phyloP scores from a whole-genome alignment of 2,888 invertebrate species.

The Pteria penguin region DNA sequence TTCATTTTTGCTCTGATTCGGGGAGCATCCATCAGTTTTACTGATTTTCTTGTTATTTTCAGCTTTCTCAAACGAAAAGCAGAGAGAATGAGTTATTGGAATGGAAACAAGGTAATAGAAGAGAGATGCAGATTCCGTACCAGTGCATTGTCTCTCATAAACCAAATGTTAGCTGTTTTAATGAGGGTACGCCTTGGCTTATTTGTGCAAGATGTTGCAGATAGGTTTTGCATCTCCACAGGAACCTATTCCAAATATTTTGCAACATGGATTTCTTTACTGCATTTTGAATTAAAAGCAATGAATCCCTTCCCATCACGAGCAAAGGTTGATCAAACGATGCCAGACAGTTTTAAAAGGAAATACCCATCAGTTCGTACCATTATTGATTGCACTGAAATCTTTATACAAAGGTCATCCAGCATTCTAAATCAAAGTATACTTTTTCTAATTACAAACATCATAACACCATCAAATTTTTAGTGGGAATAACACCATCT shows the following conservation, averaged over 20 bases:
- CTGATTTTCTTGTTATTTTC: no score
- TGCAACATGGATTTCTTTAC: slow-evolving; percentile 24
- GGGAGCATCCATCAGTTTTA: no score
- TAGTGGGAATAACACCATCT: slow-evolving; percentile 18
- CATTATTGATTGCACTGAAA: slow-evolving; percentile 1
- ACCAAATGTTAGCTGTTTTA: slow-evolving; percentile 28
- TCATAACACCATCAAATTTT: no score
- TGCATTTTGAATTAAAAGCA: slow-evolving; percentile 3
- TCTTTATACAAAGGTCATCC: slow-evolving; percentile 1
- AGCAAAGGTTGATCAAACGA: slow-evolving; percentile 23
- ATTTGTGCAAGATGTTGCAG: slow-evolving; percentile 12
- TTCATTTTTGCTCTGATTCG: no score
- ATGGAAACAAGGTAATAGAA: not conserved
- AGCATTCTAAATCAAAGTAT: no score
- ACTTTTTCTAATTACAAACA: no score
- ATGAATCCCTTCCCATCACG: slow-evolving; percentile 28
- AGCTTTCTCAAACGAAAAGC: slow-evolving; percentile 19
- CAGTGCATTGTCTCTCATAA: not conserved
- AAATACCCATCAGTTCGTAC: not conserved
- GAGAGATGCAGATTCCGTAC: slow-evolving; percentile 1
- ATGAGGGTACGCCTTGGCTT: slow-evolving; percentile 19
- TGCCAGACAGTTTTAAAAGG: slow-evolving; percentile 27
- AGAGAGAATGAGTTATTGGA: slow-evolving; percentile 29
- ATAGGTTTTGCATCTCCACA: slow-evolving; percentile 18
- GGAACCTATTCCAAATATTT: slow-evolving; percentile 30